A percentile compares a stretch with the other conserved stretches of the same genome.
Evolutionary conservation across 2,888 invertebrate species (phyloP).

Genomic region (Marronus borbonicus): DNA sequence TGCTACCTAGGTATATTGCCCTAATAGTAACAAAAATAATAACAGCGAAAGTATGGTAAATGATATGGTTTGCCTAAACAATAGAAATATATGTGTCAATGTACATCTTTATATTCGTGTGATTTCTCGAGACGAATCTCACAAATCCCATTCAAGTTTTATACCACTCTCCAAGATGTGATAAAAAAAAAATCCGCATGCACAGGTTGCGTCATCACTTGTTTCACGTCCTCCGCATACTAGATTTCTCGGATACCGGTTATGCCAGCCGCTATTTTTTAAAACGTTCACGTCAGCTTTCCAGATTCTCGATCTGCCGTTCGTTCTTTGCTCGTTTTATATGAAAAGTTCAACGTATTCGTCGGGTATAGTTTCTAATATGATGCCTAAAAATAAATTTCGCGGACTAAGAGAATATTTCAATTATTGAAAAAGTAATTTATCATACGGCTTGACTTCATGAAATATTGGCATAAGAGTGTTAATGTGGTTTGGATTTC

Average conservation of each 20-base stretch:
- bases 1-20: too few relatives aligned
- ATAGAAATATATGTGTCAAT: background rate
- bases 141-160: constrained; percentile 43
- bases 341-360: constrained; percentile 25
- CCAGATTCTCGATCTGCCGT: constrained; percentile 37
- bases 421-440: constrained; percentile 35
- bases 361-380: constrained; percentile 25
- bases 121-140: constrained; percentile 17
- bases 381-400: constrained; percentile 35
- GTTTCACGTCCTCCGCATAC: constrained; percentile 44
- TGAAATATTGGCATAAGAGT: constrained; percentile 6
- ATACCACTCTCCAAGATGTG: constrained; percentile 44
- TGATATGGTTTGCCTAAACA: background rate
- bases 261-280: constrained; percentile 42
- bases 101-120: constrained; percentile 9
- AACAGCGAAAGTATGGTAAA: too few relatives aligned
- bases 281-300: constrained; percentile 44
- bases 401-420: constrained; percentile 17
- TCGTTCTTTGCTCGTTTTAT: constrained; percentile 8
- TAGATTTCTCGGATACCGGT: constrained; percentile 44
- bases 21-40: too few relatives aligned
- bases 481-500: background rate
- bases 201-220: constrained; percentile 44
- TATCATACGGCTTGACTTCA: background rate
- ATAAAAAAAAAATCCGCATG: constrained; percentile 41